Base-by-base conservation (phyloP, 2,797 vertebrate genomes). In the Rhodeus uyekii region DNA sequence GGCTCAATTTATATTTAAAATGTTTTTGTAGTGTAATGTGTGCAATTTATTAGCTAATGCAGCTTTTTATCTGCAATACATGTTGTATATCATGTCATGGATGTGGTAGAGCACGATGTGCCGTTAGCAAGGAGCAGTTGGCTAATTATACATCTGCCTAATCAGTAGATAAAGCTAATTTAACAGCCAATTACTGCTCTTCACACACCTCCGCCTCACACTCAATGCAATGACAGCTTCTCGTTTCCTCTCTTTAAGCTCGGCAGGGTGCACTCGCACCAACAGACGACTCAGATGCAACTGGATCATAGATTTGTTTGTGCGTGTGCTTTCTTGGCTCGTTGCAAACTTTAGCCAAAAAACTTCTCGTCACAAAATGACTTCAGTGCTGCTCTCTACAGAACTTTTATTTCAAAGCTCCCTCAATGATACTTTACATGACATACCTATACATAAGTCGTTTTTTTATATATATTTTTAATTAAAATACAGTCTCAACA, bases 131-230 rank as follows among this genome's bases (percentile, higher is more conserved):
- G 64, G 38, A 85, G 83, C 83, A 76, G 34, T 85, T 81, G 83
- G 79, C 67, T 81, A 77, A 81, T 85, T 85, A 84, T 50, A 76
- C 68, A 73, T 78, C 77, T 79, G 76, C 68, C 76, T 79, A 83
- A 84, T 81, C 83, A 84, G 83, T 46, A 81, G 73, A 68, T 85
- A 58, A 72, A 85, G 69, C 60, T 73, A 82, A 78, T 81, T 82
- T 60, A 78, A 55, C 83, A 85, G 74, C 79, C 83, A 85, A 81
- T 81, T 85, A 85, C 73, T 55, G 73, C 27, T 55, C 72, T 77
- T 73, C 79, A 64, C 74, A 85, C 83, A 72, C 79, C 79, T 84
- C 83, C 78, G 67, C 67, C 78, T 81, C 48, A 24, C 64, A 32
- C 53, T 50, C 36, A 29, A 39, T 3, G 36, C 65, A 38, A 34